phyloP scores from a whole-genome alignment of 2,888 invertebrate genomes.

The Epistrophe grossulariae region DNA sequence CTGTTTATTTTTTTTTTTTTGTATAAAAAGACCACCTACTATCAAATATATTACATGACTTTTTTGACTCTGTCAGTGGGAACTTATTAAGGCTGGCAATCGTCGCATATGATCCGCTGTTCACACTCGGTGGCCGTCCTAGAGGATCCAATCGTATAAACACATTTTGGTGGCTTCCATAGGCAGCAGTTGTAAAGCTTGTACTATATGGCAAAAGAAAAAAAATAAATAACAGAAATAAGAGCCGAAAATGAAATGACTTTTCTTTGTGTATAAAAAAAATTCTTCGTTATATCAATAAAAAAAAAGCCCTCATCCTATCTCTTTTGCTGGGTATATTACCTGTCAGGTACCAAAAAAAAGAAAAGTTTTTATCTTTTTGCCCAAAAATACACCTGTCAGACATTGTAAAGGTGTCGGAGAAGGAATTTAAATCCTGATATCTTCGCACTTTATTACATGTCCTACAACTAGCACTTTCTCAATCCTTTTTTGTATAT shows the following conservation, averaged over 20 bases:
- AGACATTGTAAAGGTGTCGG: slow-evolving; percentile 69
- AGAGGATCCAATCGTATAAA: slow-evolving; percentile 90
- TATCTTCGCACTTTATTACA: slow-evolving; percentile 70
- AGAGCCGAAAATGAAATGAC: slow-evolving; percentile 46
- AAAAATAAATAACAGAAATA: slow-evolving; percentile 14
- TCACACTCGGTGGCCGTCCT: slow-evolving; percentile 89
- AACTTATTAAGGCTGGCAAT: slow-evolving; percentile 92
- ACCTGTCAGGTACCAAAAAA: slow-evolving; percentile 52
- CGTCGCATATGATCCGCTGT: slow-evolving; percentile 92
- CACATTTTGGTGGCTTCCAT: slow-evolving; percentile 91
- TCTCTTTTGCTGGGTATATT: slow-evolving; percentile 23
- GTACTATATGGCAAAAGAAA: slow-evolving; percentile 84
- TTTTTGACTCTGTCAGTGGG: slow-evolving; percentile 85
- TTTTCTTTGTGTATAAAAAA: slow-evolving; percentile 21
- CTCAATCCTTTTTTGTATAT: slow-evolving; percentile 4
- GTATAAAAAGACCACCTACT: slow-evolving; percentile 78
- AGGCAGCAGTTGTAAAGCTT: slow-evolving; percentile 90
- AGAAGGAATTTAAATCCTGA: slow-evolving; percentile 74
- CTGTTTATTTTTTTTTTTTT: background rate
- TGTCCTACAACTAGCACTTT: slow-evolving; percentile 42
- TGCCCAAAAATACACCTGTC: slow-evolving; percentile 68
- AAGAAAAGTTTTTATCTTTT: slow-evolving; percentile 30
- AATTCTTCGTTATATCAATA: slow-evolving; percentile 43
- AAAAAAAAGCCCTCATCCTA: slow-evolving; percentile 22
- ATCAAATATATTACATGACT: slow-evolving; percentile 83